These are phyloP conservation scores for Acropternis orthonyx DNA, from an alignment of 2,797 vertebrate species.

Conservation along the genomic window DNA sequence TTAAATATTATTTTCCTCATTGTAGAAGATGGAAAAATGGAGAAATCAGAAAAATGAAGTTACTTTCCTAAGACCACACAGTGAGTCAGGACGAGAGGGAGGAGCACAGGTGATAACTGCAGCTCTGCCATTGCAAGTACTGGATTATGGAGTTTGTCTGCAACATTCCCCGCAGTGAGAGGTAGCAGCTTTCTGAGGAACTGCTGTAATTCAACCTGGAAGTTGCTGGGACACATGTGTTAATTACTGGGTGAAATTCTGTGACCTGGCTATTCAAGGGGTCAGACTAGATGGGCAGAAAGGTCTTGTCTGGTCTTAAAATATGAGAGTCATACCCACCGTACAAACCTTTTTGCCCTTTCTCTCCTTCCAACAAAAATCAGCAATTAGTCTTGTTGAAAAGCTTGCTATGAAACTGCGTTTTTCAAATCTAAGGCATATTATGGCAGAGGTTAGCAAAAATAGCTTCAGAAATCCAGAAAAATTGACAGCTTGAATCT, in stretches of 20 bases:
- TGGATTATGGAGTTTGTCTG: conserved; percentile 24
- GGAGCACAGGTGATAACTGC: not conserved
- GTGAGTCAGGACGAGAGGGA: not conserved
- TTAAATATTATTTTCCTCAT: conserved; percentile 34
- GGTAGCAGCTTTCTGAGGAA: not conserved
- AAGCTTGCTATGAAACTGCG: conserved; percentile 31
- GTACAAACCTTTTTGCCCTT: conserved; percentile 5
- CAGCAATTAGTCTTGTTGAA: conserved; percentile 17
- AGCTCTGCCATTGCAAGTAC: not conserved
- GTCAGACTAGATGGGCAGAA: conserved; percentile 29
- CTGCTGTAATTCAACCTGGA: conserved; percentile 25
- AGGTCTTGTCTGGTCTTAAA: conserved; percentile 33
- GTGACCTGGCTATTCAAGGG: conserved; percentile 28
- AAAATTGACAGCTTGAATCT: conserved; percentile 60
- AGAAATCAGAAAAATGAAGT: conserved; percentile 43
- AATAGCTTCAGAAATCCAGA: conserved; percentile 58
- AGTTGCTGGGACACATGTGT: conserved; percentile 31
- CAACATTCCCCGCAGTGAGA: conserved; percentile 7
- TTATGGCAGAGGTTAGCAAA: conserved; percentile 57
- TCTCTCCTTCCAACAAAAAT: conserved; percentile 7
- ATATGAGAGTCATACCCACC: not conserved
- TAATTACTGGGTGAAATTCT: conserved; percentile 42
- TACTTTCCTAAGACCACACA: conserved; percentile 53
- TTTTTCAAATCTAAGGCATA: conserved; percentile 62
- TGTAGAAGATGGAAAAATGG: conserved; percentile 24